A percentile compares a stretch with the other conserved stretches of the same genome.
Conservation (phyloP, 2,113 vertebrate species). For the Micromys minutus region DNA sequence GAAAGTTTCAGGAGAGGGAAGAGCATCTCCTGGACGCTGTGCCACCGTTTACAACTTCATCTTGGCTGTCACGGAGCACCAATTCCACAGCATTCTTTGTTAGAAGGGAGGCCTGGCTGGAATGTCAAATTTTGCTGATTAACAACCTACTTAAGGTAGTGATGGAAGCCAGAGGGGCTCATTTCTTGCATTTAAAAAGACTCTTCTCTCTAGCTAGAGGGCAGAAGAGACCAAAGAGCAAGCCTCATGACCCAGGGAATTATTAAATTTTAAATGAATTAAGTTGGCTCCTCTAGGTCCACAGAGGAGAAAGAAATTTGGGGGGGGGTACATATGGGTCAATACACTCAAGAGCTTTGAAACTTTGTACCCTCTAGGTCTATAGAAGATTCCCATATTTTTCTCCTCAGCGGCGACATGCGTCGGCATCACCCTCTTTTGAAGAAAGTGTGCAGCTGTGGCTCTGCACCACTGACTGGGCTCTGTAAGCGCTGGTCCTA, state of each 20-base stretch:
- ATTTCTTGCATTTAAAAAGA: background rate
- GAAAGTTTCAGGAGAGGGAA: background rate
- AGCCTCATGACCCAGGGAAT: background rate
- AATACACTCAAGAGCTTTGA: background rate
- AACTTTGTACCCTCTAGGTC: background rate
- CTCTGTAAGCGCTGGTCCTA: background rate
- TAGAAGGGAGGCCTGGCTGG: background rate
- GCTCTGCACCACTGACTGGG: background rate
- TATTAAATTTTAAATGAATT: slow-evolving; percentile 11
- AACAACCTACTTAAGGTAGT: slow-evolving; percentile 26
- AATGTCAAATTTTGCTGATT: slow-evolving; percentile 22
- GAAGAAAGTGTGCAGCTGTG: background rate
- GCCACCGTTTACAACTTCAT: background rate
- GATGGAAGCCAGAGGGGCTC: background rate
- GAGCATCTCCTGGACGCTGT: background rate
- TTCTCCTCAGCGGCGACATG: background rate
- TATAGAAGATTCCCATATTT: background rate
- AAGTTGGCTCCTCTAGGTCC: background rate
- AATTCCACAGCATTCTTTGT: background rate
- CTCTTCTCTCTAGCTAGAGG: background rate
- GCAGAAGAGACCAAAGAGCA: background rate
- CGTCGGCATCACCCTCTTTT: no score
- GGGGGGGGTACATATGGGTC: background rate
- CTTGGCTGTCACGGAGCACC: background rate
- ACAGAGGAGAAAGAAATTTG: background rate